Evolutionary conservation across 2,797 vertebrate species (phyloP).

Genomic region (Peromyscus aztecus): DNA sequence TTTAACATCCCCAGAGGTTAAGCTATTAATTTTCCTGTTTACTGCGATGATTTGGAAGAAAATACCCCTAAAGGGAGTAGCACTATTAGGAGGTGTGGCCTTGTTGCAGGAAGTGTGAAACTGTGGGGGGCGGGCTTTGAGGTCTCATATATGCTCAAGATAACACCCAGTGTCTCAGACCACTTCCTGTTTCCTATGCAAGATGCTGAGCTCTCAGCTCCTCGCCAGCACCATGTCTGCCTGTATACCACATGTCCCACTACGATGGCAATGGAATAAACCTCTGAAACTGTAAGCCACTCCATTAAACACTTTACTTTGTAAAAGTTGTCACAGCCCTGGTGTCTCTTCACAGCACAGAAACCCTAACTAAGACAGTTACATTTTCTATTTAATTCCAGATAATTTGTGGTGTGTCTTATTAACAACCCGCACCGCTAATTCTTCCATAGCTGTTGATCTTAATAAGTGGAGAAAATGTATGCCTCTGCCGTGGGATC

Average conservation of each 20-base stretch:
- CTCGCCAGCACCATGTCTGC: background rate
- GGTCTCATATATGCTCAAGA: background rate
- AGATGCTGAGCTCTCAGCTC: background rate
- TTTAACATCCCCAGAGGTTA: background rate
- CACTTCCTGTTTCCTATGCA: background rate
- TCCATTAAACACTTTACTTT: background rate
- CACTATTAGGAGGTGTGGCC: background rate
- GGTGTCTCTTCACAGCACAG: background rate
- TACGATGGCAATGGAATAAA: background rate
- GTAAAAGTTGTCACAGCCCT: background rate
- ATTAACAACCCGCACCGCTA: constrained; percentile 42
- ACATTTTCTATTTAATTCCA: constrained; percentile 34
- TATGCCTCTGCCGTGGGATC: background rate
- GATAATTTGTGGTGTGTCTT: background rate
- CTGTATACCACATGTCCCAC: background rate
- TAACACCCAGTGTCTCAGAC: background rate
- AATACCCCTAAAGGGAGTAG: background rate
- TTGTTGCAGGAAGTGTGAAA: background rate
- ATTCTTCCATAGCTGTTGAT: background rate
- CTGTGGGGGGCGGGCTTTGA: background rate
- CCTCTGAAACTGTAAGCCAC: background rate
- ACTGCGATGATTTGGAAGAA: background rate
- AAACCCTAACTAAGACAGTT: background rate
- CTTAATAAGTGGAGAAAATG: constrained; percentile 31
- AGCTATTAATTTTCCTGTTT: constrained; percentile 1